Evolutionary conservation across 2,797 vertebrate species (phyloP), one percentile per base, ranked within the genome.

Genomic region (Acrocephalus scirpaceus): DNA sequence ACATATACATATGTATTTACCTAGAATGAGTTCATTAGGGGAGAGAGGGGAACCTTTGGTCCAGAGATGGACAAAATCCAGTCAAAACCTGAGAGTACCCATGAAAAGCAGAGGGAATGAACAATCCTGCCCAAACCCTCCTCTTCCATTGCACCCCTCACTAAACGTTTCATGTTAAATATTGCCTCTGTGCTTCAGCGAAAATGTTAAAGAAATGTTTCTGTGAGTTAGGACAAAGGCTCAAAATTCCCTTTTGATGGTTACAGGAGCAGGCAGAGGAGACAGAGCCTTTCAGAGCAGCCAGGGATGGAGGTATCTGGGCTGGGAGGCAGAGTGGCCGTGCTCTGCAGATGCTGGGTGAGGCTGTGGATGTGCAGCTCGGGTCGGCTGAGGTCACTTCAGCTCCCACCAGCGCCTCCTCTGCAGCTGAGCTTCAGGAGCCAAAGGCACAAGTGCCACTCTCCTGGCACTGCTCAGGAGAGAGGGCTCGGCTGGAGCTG

Each of bases 211-310:
- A 87, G 66, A 79, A 64, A 70, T 16, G 26, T 36, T 79, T 70
- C 83, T 92, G n/a, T 34, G 48, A 26, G 10, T 60, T 44, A 65
- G 27, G 26, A 50, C 1, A 17, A 92, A 71, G 70, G 70, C 62
- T 91, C 29, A 64, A 11, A 71, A 57, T 73, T 75, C 60, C 40
- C 17, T 91, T 88, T 92, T 95, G 93, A 87, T 65, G 72, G 56
- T 89, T 91, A 83, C 90, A 83, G 61, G 60, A 93, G 40, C 74
- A 75, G 90, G 56, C 88, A 91, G 94, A 78, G 77, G 91, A 88
- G 89, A 61, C 80, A 86, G 80, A 67, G 27, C 50, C 57, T 56
- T 84, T 64, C 16, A 82, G 60, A 66, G 34, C 80, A 81, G 50
- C 16, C 0, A 0, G 66, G 66, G 72, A 13, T 9, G 13, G 71